Conservation (phyloP, 2,797 vertebrate species). For the Philypnodon macrostomus region DNA sequence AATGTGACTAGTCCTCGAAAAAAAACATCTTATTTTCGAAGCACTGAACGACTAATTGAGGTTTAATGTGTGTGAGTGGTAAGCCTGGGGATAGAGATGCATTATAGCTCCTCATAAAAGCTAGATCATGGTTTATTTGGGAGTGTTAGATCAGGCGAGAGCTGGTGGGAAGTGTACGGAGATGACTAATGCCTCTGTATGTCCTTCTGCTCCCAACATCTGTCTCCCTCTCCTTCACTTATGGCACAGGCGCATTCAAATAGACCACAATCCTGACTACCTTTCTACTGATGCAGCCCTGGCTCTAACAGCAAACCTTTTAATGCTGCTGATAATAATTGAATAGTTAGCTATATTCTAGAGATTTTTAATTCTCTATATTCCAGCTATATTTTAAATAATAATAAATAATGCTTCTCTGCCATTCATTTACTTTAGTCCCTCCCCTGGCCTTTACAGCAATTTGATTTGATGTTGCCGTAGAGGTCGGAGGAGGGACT, state of each 20-base stretch:
- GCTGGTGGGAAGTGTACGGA: conserved; percentile 38
- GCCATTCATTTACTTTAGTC: too few relatives aligned
- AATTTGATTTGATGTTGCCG: too few relatives aligned
- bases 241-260: conserved; percentile 39
- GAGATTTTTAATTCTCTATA: too few relatives aligned
- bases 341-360: too few relatives aligned
- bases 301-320: too few relatives aligned
- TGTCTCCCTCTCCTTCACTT: conserved; percentile 36
- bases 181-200: conserved; percentile 51
- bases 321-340: too few relatives aligned
- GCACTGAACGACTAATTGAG: conserved; percentile 20
- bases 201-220: conserved; percentile 38
- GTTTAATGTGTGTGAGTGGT: conserved; percentile 24
- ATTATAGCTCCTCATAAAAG: conserved; percentile 30
- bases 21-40: conserved; percentile 1
- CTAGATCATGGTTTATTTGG: conserved; percentile 33
- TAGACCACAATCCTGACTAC: too few relatives aligned
- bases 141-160: conserved; percentile 44
- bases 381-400: too few relatives aligned
- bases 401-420: too few relatives aligned
- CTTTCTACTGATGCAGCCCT: too few relatives aligned
- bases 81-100: conserved; percentile 35
- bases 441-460: too few relatives aligned
- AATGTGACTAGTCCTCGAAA: background rate
- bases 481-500: too few relatives aligned